Conservation (phyloP, 2,113 vertebrate species). For the Sceloporus undulatus region DNA sequence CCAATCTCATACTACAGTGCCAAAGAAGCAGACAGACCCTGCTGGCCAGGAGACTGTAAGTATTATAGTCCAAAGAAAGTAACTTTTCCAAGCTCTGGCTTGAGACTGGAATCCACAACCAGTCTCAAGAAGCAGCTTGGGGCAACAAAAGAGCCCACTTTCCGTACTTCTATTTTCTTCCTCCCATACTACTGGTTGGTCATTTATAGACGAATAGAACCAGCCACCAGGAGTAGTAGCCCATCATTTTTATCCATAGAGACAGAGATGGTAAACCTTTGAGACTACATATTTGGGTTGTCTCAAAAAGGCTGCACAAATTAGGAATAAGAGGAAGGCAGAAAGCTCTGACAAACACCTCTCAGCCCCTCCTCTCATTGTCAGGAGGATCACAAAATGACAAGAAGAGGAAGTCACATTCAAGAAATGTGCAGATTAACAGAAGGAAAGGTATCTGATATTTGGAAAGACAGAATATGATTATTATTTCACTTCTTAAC, state of each 20-base stretch:
- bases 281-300: not conserved
- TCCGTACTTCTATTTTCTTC: not conserved
- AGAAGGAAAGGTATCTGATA: not conserved
- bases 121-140: not conserved
- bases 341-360: too few species aligned
- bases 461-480: not conserved
- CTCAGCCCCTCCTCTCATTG: too few species aligned
- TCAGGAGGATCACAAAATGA: not conserved
- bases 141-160: not conserved
- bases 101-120: not conserved
- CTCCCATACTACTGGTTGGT: not conserved
- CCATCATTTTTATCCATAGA: not conserved
- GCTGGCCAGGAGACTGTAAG: too few species aligned
- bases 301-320: not conserved
- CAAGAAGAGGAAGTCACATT: not conserved
- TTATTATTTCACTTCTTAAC: not conserved
- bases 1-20: not conserved
- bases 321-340: not conserved
- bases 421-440: not conserved
- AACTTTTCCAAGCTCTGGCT: not conserved
- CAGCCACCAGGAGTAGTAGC: not conserved
- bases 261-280: not conserved
- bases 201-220: not conserved
- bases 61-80: not conserved
- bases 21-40: not conserved